A percentile compares a stretch with the other conserved stretches of the same genome.
These are phyloP conservation scores for Falcunculus frontatus DNA, from an alignment of 2,113 vertebrate species.

Conservation along the genomic window DNA sequence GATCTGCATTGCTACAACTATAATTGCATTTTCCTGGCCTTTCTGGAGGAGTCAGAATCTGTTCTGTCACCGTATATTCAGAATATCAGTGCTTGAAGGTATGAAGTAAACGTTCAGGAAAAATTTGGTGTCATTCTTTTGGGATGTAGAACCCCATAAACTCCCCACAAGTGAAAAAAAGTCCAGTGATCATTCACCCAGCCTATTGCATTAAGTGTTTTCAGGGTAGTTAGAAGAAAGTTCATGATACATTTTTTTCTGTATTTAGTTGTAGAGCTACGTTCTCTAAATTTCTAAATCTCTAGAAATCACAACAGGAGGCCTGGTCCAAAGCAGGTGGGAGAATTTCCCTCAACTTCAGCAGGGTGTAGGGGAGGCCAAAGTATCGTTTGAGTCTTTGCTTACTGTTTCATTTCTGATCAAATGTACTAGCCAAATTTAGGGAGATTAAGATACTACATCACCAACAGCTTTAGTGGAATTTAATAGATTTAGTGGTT, in stretches of 20 bases:
- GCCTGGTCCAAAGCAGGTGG: neutral
- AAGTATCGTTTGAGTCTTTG: neutral
- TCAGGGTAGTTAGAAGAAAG: neutral
- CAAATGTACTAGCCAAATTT: neutral
- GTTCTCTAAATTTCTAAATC: neutral
- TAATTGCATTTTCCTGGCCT: neutral
- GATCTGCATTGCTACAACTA: neutral
- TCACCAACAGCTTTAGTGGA: neutral
- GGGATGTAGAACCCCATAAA: neutral
- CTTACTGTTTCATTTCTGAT: neutral
- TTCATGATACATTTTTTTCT: neutral
- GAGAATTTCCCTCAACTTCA: neutral
- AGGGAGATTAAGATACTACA: neutral
- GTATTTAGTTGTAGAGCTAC: neutral
- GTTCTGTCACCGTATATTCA: accelerated
- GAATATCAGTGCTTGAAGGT: neutral
- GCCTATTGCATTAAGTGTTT: neutral
- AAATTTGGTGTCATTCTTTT: neutral
- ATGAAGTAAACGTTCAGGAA: neutral
- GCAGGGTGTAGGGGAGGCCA: neutral
- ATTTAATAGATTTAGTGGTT: neutral
- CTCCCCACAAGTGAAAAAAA: neutral
- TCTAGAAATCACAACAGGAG: neutral
- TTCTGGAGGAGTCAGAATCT: neutral
- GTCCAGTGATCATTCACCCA: neutral